phyloP scores from a whole-genome alignment of 2,113 vertebrate species.

The Oryzias curvinotus region DNA sequence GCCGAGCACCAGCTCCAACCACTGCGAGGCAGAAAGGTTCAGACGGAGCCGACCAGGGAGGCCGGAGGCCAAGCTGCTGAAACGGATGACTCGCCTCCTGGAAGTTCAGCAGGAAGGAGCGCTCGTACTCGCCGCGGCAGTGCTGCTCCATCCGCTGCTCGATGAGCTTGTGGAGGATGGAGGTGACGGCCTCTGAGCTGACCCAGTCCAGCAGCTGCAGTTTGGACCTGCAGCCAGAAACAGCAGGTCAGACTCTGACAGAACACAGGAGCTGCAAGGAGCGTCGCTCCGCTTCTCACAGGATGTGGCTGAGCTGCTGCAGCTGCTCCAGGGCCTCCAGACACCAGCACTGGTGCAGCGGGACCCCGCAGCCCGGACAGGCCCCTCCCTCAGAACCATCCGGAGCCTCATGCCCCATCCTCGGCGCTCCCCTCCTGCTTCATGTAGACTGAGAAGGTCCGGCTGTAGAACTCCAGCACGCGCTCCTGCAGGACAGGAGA shows the following conservation, averaged over 20 bases:
- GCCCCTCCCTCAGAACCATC: slow-evolving; percentile 23
- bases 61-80: neutral
- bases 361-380: slow-evolving; percentile 83
- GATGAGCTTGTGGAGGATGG: slow-evolving; percentile 90
- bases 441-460: slow-evolving; percentile 92
- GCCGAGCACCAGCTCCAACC: slow-evolving; percentile 92
- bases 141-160: slow-evolving; percentile 92
- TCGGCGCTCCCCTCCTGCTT: slow-evolving; percentile 71
- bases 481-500: slow-evolving; percentile 84
- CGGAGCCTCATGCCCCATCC: slow-evolving; percentile 34
- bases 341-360: slow-evolving; percentile 85
- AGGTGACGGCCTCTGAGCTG: slow-evolving; percentile 89
- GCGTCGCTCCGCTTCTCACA: slow-evolving; percentile 75
- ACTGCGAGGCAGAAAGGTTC: slow-evolving; percentile 70
- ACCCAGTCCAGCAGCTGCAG: slow-evolving; percentile 92
- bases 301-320: slow-evolving; percentile 85
- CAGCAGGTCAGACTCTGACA: too few relatives aligned
- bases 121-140: slow-evolving; percentile 92
- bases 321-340: slow-evolving; percentile 86
- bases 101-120: slow-evolving; percentile 90
- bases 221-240: slow-evolving; percentile 71
- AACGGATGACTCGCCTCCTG: slow-evolving; percentile 80
- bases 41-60: neutral
- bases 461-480: slow-evolving; percentile 89
- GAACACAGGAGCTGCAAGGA: too few relatives aligned